Evolutionary conservation across 2,888 invertebrate species (phyloP).

Genomic region (Galeopsomyia nigrocyanea): DNA sequence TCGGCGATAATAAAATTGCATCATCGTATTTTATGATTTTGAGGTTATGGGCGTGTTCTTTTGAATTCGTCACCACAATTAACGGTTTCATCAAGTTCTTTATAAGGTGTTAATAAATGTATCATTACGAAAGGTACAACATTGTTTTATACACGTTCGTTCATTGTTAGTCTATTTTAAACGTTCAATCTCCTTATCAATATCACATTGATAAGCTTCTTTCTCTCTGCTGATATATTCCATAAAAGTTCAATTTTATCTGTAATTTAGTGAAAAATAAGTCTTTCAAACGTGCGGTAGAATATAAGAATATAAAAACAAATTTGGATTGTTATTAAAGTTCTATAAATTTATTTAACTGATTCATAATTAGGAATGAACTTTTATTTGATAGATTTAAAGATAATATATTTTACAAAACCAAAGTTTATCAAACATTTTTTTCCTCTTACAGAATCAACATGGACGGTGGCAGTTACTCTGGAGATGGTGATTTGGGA

Average conservation of each 20-base stretch:
- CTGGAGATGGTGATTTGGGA: conserved; percentile 82
- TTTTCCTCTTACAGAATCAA: conserved; percentile 49
- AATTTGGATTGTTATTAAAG: not conserved
- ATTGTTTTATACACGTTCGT: not conserved
- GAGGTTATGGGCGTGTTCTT: conserved; percentile 59
- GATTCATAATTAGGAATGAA: not conserved
- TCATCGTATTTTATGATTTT: conserved; percentile 18
- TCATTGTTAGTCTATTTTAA: not conserved
- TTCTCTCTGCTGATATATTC: not conserved
- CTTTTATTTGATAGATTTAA: not conserved
- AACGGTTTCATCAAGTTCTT: conserved; percentile 38
- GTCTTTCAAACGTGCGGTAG: too few relatives aligned
- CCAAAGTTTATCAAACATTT: not conserved
- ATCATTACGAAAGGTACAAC: too few relatives aligned
- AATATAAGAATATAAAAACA: too few relatives aligned
- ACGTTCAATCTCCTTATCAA: conserved; percentile 11
- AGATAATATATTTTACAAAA: too few relatives aligned
- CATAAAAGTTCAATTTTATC: not conserved
- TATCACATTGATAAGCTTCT: conserved; percentile 18
- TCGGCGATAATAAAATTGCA: not conserved
- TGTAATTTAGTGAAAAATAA: too few relatives aligned
- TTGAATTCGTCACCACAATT: conserved; percentile 38
- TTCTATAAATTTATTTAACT: not conserved
- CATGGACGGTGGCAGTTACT: conserved; percentile 68
- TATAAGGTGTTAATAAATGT: not conserved